These are phyloP conservation scores for Pseudomyrmex flavicornis DNA, from an alignment of 1,140 invertebrate species.

Conservation along the genomic window DNA sequence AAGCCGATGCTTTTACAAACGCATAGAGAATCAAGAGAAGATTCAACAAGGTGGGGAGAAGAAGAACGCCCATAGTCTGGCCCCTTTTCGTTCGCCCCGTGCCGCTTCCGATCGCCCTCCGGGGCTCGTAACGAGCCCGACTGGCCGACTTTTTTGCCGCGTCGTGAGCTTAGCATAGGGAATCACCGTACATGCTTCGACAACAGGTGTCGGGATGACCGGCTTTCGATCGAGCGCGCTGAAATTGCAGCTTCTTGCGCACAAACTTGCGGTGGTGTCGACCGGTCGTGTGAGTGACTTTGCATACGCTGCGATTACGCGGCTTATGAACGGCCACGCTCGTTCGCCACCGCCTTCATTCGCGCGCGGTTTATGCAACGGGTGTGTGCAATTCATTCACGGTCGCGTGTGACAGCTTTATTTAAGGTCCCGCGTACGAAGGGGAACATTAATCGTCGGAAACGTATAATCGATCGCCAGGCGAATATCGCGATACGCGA, in stretches of 20 bases:
- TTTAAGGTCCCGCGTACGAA: constrained; percentile 20
- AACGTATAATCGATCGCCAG: neutral
- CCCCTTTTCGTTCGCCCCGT: constrained; percentile 1
- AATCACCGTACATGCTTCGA: constrained; percentile 71
- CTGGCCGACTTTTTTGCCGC: constrained; percentile 56
- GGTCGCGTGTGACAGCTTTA: constrained; percentile 30
- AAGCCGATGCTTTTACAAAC: constrained; percentile 40
- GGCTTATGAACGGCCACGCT: constrained; percentile 20
- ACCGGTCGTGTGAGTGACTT: constrained; percentile 54
- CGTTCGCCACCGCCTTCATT: constrained; percentile 12
- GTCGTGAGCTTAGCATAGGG: constrained; percentile 78
- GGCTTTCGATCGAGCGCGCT: constrained; percentile 61
- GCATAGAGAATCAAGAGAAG: constrained; percentile 22
- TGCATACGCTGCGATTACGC: constrained; percentile 41
- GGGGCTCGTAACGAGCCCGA: constrained; percentile 56
- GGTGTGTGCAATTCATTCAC: constrained; percentile 41
- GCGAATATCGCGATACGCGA: neutral
- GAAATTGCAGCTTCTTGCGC: constrained; percentile 72
- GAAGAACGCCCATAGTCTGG: constrained; percentile 43
- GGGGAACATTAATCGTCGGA: neutral
- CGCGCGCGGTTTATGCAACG: constrained; percentile 25
- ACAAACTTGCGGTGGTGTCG: constrained; percentile 11
- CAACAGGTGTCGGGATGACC: constrained; percentile 79
- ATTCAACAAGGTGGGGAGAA: constrained; percentile 6
- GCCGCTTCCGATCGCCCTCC: constrained; percentile 45